Evolutionary conservation across 1,140 invertebrate genomes (phyloP).

Genomic region (Nilaparvata lugens): DNA sequence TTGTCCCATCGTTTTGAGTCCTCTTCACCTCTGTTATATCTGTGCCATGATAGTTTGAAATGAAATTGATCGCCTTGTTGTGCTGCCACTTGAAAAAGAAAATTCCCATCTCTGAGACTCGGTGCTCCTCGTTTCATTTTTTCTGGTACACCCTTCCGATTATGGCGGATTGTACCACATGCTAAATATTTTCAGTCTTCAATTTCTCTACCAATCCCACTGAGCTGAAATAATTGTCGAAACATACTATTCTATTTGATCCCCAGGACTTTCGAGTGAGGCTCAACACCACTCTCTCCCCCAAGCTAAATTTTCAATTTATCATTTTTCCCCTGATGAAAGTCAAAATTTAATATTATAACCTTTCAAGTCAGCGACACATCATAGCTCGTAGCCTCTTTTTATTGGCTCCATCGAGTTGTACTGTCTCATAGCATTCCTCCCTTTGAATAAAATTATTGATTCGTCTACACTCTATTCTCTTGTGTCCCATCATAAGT

Average conservation of each 20-base stretch:
- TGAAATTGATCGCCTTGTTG: background rate
- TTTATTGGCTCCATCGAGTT: no score
- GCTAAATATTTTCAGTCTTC: background rate
- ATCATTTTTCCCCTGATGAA: background rate
- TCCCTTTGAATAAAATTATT: background rate
- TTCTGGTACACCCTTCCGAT: background rate
- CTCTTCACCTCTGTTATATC: background rate
- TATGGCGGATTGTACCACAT: background rate
- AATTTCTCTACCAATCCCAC: background rate
- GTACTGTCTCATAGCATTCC: no score
- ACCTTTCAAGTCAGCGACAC: background rate
- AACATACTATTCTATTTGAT: background rate
- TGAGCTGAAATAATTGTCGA: background rate
- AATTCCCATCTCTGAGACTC: no score
- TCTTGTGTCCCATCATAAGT: no score
- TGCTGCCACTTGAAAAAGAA: background rate
- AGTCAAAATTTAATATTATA: background rate
- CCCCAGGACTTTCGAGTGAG: background rate
- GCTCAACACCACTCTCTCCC: background rate
- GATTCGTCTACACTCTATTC: background rate
- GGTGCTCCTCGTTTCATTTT: background rate
- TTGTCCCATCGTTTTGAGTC: background rate
- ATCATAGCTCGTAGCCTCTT: no score
- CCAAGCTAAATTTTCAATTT: background rate
- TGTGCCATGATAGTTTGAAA: background rate